These are phyloP conservation scores for Epinotia ramella DNA, from an alignment of 2,888 invertebrate species.

Conservation along the genomic window DNA sequence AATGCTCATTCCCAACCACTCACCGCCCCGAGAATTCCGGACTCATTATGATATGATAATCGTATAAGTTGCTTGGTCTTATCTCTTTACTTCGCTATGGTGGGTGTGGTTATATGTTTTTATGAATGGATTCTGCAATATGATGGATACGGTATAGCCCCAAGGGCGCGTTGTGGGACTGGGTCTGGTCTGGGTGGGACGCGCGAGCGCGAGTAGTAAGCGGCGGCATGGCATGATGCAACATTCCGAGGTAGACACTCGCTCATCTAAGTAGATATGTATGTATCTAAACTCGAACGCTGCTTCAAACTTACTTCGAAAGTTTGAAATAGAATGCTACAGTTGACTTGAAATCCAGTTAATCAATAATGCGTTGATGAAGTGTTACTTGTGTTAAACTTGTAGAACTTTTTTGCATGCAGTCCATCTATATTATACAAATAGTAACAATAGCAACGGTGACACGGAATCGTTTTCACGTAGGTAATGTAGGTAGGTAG, in stretches of 20 bases:
- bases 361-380: background rate
- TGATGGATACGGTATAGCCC: conserved; percentile 12
- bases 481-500: too few species aligned
- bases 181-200: conserved; percentile 42
- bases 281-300: background rate
- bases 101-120: background rate
- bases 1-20: too few species aligned
- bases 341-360: background rate
- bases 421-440: background rate
- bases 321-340: background rate
- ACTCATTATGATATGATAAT: too few species aligned
- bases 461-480: background rate
- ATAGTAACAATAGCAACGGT: background rate
- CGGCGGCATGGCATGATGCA: conserved; percentile 32
- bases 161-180: conserved; percentile 30
- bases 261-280: background rate
- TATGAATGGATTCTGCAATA: background rate
- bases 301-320: conserved; percentile 4
- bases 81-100: background rate
- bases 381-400: too few species aligned
- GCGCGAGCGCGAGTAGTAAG: conserved; percentile 17
- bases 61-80: too few species aligned
- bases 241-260: conserved; percentile 32
- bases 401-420: background rate
- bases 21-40: too few species aligned